Base-by-base conservation (phyloP, 1,140 invertebrate species). In the Babylonia areolata region DNA sequence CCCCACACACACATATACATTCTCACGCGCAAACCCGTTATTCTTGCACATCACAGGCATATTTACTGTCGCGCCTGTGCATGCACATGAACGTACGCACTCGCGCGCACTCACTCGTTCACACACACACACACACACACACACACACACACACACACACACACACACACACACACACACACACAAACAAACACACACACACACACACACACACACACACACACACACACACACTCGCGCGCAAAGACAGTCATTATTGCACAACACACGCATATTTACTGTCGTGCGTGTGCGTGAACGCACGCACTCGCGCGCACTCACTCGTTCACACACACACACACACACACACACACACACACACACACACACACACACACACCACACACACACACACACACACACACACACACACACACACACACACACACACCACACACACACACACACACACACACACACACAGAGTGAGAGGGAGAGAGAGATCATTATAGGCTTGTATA, bases 161-260 rank as follows among this genome's bases (percentile, higher is more conserved):
- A 64, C 58, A 64, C 58, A 23, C 58, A 23, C 58, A 64, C 58
- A 64, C 58, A 64, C 58, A 64, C 58, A 64, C 58, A 64, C 58
- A 64, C 58, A 64, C 58, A 64, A 6, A 64, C 58, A 64, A 6
- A 64, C 58, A 64, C 58, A 64, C 58, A 64, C 58, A 64, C 58
- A 28, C 58, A 64, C 58, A 64, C 58, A 64, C 58, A 23, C 58
- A 64, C 58, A 64, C 58, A 64, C 20, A 64, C 58, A 64, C 20
- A 23, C 20, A 64, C 58, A 28, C 58, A 64, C 58, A 28, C 58
- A 64, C 58, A 20, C 58, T 11, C n/a, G n/a, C n/a, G n/a, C n/a
- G n/a, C n/a, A n/a, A n/a, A n/a, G n/a, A n/a, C n/a, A n/a, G n/a
- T n/a, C n/a, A n/a, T n/a, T n/a, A n/a, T n/a, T n/a, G n/a, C n/a